Conservation (phyloP, 2,888 invertebrate genomes). For the Oxytorus armatus region DNA sequence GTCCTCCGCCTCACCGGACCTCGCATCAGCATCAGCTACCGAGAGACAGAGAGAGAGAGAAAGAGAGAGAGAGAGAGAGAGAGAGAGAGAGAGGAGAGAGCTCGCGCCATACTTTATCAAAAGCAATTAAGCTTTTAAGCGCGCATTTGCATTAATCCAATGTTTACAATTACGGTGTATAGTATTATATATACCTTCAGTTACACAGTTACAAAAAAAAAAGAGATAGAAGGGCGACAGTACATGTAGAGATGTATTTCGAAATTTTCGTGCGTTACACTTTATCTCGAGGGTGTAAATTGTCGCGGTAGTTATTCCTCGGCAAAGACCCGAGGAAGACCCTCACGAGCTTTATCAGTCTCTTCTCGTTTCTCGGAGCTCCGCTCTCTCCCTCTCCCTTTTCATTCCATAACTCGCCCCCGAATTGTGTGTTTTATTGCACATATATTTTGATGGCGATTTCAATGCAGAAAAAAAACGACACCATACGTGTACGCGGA, state of each 20-base stretch:
- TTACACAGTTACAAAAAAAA: conserved; percentile 27
- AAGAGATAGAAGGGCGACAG: background rate
- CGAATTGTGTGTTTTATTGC: too few species aligned
- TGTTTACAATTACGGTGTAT: conserved; percentile 83
- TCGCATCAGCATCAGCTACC: conserved; percentile 57
- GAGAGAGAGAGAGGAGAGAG: conserved; percentile 10
- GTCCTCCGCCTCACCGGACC: conserved; percentile 65
- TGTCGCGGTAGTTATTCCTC: conserved; percentile 29
- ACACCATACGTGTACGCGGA: too few species aligned
- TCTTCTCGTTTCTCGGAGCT: conserved; percentile 17
- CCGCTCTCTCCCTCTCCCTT: background rate
- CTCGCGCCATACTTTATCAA: conserved; percentile 83
- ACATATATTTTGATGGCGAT: too few species aligned
- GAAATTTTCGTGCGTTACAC: conserved; percentile 50
- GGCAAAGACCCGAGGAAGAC: conserved; percentile 26
- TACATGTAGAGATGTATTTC: conserved; percentile 41
- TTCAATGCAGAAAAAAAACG: too few species aligned
- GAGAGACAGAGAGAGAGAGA: background rate
- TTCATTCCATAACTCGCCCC: background rate
- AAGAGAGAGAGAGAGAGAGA: conserved; percentile 20
- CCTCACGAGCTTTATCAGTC: conserved; percentile 30
- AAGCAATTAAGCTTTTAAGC: conserved; percentile 85
- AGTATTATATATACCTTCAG: conserved; percentile 29
- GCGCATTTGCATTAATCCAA: conserved; percentile 85
- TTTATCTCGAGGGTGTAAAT: conserved; percentile 51